Conservation (phyloP, 2,797 vertebrate genomes). For the Botia kubotai region DNA sequence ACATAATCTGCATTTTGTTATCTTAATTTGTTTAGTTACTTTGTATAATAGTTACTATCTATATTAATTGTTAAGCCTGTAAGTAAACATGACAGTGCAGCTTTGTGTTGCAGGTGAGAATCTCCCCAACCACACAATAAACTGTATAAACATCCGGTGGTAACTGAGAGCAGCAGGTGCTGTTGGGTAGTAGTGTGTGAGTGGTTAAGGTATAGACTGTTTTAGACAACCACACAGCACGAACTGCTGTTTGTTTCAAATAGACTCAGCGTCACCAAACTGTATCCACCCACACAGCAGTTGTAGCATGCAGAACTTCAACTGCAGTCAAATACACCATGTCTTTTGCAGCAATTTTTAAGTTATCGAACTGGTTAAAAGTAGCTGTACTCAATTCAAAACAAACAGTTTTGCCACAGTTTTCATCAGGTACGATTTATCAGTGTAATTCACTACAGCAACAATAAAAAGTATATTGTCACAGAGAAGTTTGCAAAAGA, state of each 20-base stretch:
- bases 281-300: slow-evolving; percentile 29
- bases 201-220: slow-evolving; percentile 70
- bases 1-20: background rate
- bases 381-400: background rate
- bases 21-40: background rate
- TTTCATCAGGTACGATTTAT: background rate
- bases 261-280: slow-evolving; percentile 53
- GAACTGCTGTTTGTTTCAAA: slow-evolving; percentile 64
- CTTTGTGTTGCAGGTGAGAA: slow-evolving; percentile 66
- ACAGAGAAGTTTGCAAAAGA: background rate
- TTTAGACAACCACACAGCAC: slow-evolving; percentile 65
- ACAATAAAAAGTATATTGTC: background rate
- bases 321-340: background rate
- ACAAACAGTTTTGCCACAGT: background rate
- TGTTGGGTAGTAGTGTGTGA: slow-evolving; percentile 61
- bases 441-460: slow-evolving; percentile 9
- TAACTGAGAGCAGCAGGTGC: slow-evolving; percentile 62
- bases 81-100: slow-evolving; percentile 26
- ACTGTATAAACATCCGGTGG: slow-evolving; percentile 76
- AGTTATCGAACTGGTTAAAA: background rate
- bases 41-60: background rate
- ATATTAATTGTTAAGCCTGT: background rate
- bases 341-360: slow-evolving; percentile 8
- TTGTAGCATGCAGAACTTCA: slow-evolving; percentile 1
- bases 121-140: slow-evolving; percentile 58